Evolutionary conservation across 53 echinoderm and acorn worm species (phyloP).

Genomic region (Actinopyga echinites): DNA sequence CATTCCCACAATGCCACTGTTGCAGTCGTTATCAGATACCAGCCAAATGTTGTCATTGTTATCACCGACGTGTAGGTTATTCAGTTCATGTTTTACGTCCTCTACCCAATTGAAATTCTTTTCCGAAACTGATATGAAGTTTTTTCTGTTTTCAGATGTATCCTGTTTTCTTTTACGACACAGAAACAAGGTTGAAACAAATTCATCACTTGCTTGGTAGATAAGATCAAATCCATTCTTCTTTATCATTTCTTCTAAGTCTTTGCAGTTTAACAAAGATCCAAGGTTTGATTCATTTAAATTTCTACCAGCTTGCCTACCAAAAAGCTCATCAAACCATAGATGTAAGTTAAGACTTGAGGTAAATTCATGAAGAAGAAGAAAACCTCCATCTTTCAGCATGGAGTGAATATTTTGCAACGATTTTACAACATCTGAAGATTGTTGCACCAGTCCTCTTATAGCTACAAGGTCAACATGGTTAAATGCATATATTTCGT

Average conservation of each 20-base stretch:
- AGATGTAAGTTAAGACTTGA: slow-evolving; percentile 9
- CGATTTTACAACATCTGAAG: slow-evolving; percentile 47
- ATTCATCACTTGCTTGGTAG: slow-evolving; percentile 57
- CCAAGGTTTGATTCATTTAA: slow-evolving; percentile 1
- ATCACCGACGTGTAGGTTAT: slow-evolving; percentile 27
- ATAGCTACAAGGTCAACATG: slow-evolving; percentile 58
- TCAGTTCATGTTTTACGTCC: slow-evolving; percentile 53
- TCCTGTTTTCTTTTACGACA: slow-evolving; percentile 48
- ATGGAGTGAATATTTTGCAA: slow-evolving; percentile 50
- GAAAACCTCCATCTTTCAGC: slow-evolving; percentile 62
- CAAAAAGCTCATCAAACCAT: slow-evolving; percentile 36
- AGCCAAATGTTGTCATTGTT: slow-evolving; percentile 64
- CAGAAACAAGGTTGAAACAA: slow-evolving; percentile 66
- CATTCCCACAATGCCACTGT: slow-evolving; percentile 77
- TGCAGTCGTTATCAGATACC: slow-evolving; percentile 45
- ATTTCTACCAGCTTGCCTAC: neutral
- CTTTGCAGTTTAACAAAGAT: slow-evolving; percentile 25
- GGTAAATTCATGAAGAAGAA: slow-evolving; percentile 68
- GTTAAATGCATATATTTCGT: slow-evolving; percentile 51
- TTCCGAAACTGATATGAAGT: slow-evolving; percentile 40
- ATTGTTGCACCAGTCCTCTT: slow-evolving; percentile 41
- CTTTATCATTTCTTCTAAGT: slow-evolving; percentile 48
- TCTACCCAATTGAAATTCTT: slow-evolving; percentile 63
- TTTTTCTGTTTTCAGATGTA: neutral
- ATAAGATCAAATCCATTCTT: slow-evolving; percentile 65